These are phyloP conservation scores for Tiliacea aurago DNA, from an alignment of 2,888 invertebrate species.

Conservation along the genomic window DNA sequence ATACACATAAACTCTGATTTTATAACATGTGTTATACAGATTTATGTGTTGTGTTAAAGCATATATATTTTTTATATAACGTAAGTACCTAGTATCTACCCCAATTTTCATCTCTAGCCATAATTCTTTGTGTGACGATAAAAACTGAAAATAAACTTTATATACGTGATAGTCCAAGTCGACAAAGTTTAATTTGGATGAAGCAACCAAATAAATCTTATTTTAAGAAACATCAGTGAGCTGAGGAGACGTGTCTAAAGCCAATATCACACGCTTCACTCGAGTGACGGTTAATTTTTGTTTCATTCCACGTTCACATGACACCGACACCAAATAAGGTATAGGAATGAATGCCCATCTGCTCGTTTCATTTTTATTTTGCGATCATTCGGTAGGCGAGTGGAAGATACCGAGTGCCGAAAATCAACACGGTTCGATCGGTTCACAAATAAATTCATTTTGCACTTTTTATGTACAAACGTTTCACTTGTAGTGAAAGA, in stretches of 20 bases:
- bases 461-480: not conserved
- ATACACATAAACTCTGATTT: slow-evolving; percentile 24
- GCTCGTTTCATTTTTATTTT: not conserved
- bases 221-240: too few species aligned
- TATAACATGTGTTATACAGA: slow-evolving; percentile 14
- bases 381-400: not conserved
- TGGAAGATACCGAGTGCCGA: not conserved
- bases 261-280: not conserved
- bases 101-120: slow-evolving; percentile 2
- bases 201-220: not conserved
- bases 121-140: slow-evolving; percentile 4
- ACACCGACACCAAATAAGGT: too few species aligned
- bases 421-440: too few species aligned
- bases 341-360: too few species aligned
- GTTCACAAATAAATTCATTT: too few species aligned
- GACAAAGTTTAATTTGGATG: not conserved
- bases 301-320: not conserved
- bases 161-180: not conserved
- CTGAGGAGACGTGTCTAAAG: slow-evolving; percentile 1
- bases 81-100: too few species aligned
- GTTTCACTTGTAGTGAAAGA: not conserved
- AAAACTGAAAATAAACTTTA: not conserved
- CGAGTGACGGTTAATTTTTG: not conserved
- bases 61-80: slow-evolving; percentile 6
- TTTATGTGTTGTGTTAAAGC: slow-evolving; percentile 20